A percentile compares a stretch with the other conserved stretches of the same genome.
Evolutionary conservation across 2,797 vertebrate species (phyloP).

Genomic region (Ibycter americanus): DNA sequence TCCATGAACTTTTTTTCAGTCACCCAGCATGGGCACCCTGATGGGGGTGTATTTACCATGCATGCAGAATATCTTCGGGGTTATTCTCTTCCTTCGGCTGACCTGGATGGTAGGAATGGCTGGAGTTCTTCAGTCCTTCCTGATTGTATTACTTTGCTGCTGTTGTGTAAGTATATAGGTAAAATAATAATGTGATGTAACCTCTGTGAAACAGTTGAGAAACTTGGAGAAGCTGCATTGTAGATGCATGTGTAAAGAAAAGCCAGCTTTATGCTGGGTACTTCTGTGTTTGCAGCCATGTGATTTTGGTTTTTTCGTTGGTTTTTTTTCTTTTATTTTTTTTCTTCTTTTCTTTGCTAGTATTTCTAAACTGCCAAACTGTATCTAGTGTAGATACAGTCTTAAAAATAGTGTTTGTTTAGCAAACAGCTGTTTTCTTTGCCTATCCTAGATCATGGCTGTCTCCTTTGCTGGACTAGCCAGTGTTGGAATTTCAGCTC

Average conservation of each 20-base stretch:
- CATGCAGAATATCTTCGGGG: constrained; percentile 97
- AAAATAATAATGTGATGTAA: background rate
- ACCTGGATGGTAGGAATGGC: constrained; percentile 98
- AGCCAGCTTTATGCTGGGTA: background rate
- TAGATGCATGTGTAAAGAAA: background rate
- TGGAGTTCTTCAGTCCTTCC: constrained; percentile 92
- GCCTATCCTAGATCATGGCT: background rate
- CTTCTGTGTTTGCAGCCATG: background rate
- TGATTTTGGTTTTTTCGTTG: background rate
- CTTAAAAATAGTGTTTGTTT: background rate
- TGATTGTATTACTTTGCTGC: constrained; percentile 97
- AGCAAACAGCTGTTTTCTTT: background rate
- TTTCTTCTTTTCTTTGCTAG: background rate
- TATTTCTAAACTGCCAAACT: background rate
- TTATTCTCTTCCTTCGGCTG: constrained; percentile 95
- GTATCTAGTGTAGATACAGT: background rate
- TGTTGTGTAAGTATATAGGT: constrained; percentile 88
- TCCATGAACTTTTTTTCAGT: constrained; percentile 70
- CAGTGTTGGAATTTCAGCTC: background rate
- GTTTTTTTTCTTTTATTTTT: background rate
- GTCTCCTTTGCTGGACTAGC: background rate
- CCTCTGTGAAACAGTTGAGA: background rate
- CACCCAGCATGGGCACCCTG: constrained; percentile 97
- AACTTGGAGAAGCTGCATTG: background rate
- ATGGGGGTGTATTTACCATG: constrained; percentile 99